Evolutionary conservation across 2,797 vertebrate species (phyloP), one percentile per base, ranked within the genome.

Genomic region (Xenentodon cancila): DNA sequence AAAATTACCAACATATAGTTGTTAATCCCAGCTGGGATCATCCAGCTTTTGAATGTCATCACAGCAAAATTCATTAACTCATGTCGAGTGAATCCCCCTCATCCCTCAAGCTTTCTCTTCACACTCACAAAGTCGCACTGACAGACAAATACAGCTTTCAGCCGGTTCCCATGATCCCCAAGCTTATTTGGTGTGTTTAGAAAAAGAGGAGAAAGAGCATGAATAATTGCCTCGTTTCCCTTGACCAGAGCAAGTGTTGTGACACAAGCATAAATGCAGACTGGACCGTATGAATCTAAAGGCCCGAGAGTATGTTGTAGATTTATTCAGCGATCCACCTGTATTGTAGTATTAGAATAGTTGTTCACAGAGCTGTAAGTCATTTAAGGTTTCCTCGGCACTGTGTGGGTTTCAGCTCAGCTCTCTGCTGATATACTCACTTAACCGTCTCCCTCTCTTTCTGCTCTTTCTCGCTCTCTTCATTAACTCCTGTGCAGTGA

Each of bases 141-240:
- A 68, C 79, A 65, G 61, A 80, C 74, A 84, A 73, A 85, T 37
- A 64, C 78, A 71, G 71, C 80, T 75, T 77, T 77, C 72, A 59
- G 56, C 64, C 73, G 9, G 64, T 71, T 88, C 90, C 87, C 89
- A 85, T 85, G 81, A 78, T 92, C 89, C 90, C 90, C 77, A 34
- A 85, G 88, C 89, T 88, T 90, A 93, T 92, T 93, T 89, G 73
- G 67, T 81, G 68, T 86, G 82, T 91, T 89, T 89, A 88, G 73
- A 87, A 79, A 25, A 86, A 70, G 71, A 74, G 61, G 56, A 70
- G 68, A 62, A 68, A 48, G 65, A 67, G 58, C 57, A 72, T 76
- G 79, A 85, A 65, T 79, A 80, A 88, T 84, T 84, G 73, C 64
- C 57, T 68, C 55, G 59, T 59, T 64, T 64, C 77, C 54, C 59